Base-by-base conservation (phyloP, 2,888 invertebrate species). In the Leptinotarsa rubiginosa region DNA sequence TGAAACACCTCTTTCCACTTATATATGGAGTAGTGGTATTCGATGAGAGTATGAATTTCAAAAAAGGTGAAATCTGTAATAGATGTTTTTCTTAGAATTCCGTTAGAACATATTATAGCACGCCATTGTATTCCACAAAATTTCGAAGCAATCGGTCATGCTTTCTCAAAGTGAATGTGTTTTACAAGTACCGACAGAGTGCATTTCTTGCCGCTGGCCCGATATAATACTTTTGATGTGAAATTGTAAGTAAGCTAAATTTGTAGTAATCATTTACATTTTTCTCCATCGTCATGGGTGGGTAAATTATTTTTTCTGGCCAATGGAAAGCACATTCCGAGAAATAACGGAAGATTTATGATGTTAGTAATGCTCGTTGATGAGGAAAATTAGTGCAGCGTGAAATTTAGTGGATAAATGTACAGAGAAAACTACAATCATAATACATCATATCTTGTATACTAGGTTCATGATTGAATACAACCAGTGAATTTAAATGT, bases 81-180 rank as follows among this genome's bases (percentile, higher is more conserved):
- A 1, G 4, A 56, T 20, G 56, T 56, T 56, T 62, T 56, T 18
- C 12, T 25, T 15, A 62, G 25, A 16, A 25, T 25, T 62, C 5
- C 31, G n/a, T 41, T 41, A 62, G 41, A 62, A n/a, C 41, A 62
- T 62, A 62, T 62, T 25, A 62, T 62, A n/a, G 62, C 62, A 62
- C 62, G 62, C 62, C 62, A 62, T 62, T 62, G 62, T 62, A 62
- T 62, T 65, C 56, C 74, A 74, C 71, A 74, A 74, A 74, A 74
- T 74, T 68, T 68, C 62, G 68, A 74, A 71, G 70, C 74, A 74
- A 74, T 74, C 71, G 74, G 74, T 71, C 74, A 74, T 74, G 74
- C 74, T 74, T 74, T 74, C 74, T 74, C 67, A 65, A 74, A 74
- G 74, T 70, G 74, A 74, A 74, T 70, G 74, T 74, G 70, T 67